A percentile compares a stretch with the other conserved stretches of the same genome.
These are phyloP conservation scores for Hirtodrosophila histrioides DNA, from an alignment of 2,888 invertebrate genomes.

Conservation along the genomic window DNA sequence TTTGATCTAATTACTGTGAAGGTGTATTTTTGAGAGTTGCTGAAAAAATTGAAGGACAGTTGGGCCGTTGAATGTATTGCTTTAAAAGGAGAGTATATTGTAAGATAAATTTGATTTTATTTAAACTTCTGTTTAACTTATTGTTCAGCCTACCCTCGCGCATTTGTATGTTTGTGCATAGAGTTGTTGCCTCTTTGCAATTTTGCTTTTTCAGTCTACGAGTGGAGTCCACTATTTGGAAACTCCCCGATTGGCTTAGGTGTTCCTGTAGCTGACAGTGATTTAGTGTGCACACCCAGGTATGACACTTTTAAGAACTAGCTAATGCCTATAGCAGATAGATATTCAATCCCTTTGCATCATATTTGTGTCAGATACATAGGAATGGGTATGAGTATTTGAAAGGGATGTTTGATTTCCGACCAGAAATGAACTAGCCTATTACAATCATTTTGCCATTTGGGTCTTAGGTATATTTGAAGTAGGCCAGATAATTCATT, in stretches of 20 bases:
- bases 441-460: no score
- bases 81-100: no score
- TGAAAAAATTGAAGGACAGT: no score
- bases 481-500: no score
- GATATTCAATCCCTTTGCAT: neutral
- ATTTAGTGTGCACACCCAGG: constrained; percentile 40
- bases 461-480: no score
- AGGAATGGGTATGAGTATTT: constrained; percentile 1
- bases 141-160: no score
- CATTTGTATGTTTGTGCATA: no score
- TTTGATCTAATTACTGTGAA: no score
- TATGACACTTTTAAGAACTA: constrained; percentile 11
- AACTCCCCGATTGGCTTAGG: constrained; percentile 7
- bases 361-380: neutral
- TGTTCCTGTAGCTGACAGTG: constrained; percentile 45
- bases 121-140: no score
- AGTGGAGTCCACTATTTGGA: constrained; percentile 9
- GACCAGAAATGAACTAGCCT: neutral
- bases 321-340: neutral
- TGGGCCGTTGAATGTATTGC: no score
- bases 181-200: neutral
- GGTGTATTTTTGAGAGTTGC: no score
- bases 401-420: constrained; percentile 4
- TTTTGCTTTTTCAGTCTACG: neutral
- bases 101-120: no score